Conservation (phyloP, 2,113 vertebrate genomes). For the Glaucidium brasilianum region DNA sequence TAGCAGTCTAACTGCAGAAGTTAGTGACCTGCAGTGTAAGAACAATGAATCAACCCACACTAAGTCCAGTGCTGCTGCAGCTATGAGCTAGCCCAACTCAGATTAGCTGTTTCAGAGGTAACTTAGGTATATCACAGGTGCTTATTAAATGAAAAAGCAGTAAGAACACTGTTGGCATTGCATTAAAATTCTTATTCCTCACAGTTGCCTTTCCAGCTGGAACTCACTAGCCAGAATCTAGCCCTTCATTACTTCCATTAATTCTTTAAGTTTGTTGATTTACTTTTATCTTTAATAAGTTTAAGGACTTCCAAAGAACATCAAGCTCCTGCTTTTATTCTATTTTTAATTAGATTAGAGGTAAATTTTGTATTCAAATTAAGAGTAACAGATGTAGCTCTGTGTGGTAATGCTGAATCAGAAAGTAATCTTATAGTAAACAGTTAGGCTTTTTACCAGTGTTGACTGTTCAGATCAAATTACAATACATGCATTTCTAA, state of each 20-base stretch:
- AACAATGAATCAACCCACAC: not conserved
- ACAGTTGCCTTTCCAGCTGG: not conserved
- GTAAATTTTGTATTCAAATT: conserved; percentile 22
- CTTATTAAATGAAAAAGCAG: not conserved
- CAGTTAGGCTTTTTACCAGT: not conserved
- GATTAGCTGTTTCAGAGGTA: not conserved
- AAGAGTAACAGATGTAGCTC: conserved; percentile 23
- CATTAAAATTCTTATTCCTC: not conserved
- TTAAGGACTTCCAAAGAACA: conserved; percentile 18
- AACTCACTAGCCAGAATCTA: not conserved
- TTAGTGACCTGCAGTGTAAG: not conserved
- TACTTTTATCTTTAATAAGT: not conserved
- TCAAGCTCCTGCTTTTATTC: not conserved
- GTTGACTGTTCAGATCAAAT: conserved; percentile 29
- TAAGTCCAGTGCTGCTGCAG: not conserved
- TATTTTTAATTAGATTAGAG: conserved; percentile 28
- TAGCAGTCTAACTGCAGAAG: not conserved
- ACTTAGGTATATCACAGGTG: not conserved
- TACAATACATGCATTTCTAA: not conserved
- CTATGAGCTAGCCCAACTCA: not conserved
- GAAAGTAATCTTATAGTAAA: conserved; percentile 33
- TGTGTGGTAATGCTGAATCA: not conserved
- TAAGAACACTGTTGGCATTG: not conserved
- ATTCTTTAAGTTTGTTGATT: not conserved
- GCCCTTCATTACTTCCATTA: not conserved